These are phyloP conservation scores for Agrotis exclamationis DNA, from an alignment of 2,888 invertebrate species.

Conservation along the genomic window DNA sequence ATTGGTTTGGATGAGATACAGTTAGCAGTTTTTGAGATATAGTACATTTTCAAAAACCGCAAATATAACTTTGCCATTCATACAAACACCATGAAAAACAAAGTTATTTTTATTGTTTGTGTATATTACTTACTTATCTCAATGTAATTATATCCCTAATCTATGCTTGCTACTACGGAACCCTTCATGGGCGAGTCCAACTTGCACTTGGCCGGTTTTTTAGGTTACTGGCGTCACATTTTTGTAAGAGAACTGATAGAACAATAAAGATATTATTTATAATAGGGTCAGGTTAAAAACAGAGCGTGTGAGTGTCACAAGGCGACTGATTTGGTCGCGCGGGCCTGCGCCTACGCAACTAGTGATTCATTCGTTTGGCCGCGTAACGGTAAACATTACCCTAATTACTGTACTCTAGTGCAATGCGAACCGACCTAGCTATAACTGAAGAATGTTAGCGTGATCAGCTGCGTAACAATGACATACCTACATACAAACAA, in stretches of 20 bases:
- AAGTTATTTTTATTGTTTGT: too few species aligned
- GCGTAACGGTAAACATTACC: conserved; percentile 86
- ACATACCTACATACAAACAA: conserved; percentile 44
- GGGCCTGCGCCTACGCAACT: conserved; percentile 82
- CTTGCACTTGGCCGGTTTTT: too few species aligned
- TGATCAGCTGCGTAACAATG: conserved; percentile 49
- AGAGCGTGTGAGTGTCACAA: conserved; percentile 77
- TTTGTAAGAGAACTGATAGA: conserved; percentile 66
- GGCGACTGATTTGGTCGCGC: conserved; percentile 83
- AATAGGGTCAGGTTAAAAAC: conserved; percentile 80
- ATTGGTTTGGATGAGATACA: too few species aligned
- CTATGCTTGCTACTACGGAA: too few species aligned
- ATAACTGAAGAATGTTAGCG: conserved; percentile 54
- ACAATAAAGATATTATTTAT: conserved; percentile 71
- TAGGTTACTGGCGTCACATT: conserved; percentile 64
- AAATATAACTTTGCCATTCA: too few species aligned
- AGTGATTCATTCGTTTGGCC: conserved; percentile 88
- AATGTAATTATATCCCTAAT: too few species aligned
- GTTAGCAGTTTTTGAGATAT: too few species aligned
- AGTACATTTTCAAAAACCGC: too few species aligned
- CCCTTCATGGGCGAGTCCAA: too few species aligned
- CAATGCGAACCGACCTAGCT: conserved; percentile 72
- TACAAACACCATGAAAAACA: too few species aligned
- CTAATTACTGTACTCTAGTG: conserved; percentile 80
- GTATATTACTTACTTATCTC: too few species aligned